A percentile compares a stretch with the other conserved stretches of the same genome.
Conservation (phyloP, 2,113 vertebrate genomes). For the Perca schrenkii region DNA sequence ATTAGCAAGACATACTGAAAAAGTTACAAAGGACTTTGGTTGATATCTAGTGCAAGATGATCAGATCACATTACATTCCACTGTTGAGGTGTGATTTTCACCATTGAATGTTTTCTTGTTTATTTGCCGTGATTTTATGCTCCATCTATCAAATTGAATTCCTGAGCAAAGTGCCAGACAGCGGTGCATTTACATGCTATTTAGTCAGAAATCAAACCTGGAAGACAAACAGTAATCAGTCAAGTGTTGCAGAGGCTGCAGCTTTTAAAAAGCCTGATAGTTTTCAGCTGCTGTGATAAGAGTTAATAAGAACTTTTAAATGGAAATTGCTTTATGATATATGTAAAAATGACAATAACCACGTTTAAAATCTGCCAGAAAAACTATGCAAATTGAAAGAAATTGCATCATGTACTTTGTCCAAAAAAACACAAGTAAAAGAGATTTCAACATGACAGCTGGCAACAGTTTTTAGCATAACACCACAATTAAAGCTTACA, state of each 20-base stretch:
- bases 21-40: neutral
- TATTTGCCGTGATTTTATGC: conserved; percentile 20
- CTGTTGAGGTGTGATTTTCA: conserved; percentile 14
- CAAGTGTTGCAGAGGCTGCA: conserved; percentile 34
- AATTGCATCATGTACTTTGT: conserved; percentile 5
- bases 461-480: neutral
- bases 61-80: conserved; percentile 35
- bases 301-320: conserved; percentile 12
- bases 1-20: neutral
- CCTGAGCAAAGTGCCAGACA: conserved; percentile 5
- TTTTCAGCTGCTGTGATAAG: conserved; percentile 11
- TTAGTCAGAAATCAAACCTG: conserved; percentile 59
- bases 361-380: neutral
- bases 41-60: neutral
- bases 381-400: neutral
- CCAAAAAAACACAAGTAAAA: neutral
- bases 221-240: conserved; percentile 53
- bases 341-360: neutral
- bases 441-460: conserved; percentile 36
- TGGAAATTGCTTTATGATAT: neutral
- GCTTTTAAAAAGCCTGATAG: conserved; percentile 21
- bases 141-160: conserved; percentile 37
- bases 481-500: conserved; percentile 29
- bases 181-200: conserved; percentile 25
- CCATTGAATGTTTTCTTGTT: neutral